Base-by-base conservation (phyloP, 23 tunicate genomes). In the Botrylloides violaceus region DNA sequence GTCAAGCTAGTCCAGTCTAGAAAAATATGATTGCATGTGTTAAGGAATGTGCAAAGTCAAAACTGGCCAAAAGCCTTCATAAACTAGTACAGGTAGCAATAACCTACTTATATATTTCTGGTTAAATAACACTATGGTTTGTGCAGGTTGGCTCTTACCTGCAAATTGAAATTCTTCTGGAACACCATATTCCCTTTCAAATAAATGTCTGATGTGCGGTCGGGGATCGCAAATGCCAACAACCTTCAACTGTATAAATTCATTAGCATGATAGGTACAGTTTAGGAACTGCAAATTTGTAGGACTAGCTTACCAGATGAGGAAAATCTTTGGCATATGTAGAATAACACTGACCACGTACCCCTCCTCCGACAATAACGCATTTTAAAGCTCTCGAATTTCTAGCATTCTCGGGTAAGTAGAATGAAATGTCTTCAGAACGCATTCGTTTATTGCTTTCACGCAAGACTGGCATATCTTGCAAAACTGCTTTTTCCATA, bases 211-310 rank as follows among this genome's bases (percentile, higher is more conserved):
- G 15, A 66, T 73, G 24, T 34, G 34, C 24, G 21, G 33, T 63
- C 66, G 59, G 66, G 82, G 82, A 61, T 83, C 90, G 21, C 77
- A 81, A 2, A 83, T 36, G 15, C 77, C 90, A 61, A 83, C 90
- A 34, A 83, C 34, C 34, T 83, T 77, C 6, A 83, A 71, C 83
- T 79, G 39, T 36, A 34, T 1, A 62, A 35, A 25, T n/a, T n/a
- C n/a, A 43, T 43, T 15, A 43, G 53, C 15, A 43, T 43, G 15
- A 43, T 43, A 43, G 53, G 15, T 9, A 43, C 15, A 43, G 15
- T 43, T 15, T 43, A 43, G 15, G 53, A 43, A 15, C 9, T 7
- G 15, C 9, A 43, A 7, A 43, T 7, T 43, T 43, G n/a, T n/a
- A n/a, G n/a, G n/a, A 43, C 3, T 21, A 18, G 4, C 62, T 38